Evolutionary conservation across 2,113 vertebrate genomes (phyloP), one percentile per base, ranked within the genome.

Genomic region (Gnathonemus echidnorhynchus): DNA sequence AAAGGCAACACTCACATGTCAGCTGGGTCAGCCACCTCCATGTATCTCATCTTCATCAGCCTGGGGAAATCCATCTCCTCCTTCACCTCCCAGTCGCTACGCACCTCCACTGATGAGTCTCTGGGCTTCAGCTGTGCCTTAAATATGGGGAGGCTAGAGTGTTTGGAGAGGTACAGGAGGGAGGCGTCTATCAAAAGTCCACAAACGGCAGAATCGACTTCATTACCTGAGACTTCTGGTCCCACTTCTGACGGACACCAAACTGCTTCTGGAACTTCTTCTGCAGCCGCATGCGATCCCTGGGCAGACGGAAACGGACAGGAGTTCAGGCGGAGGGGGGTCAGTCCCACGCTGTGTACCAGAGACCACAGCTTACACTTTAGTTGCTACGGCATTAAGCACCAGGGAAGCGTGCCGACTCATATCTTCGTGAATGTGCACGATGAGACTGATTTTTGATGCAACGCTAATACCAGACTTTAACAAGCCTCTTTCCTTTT

Each of bases 231-330:
- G 98, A 99, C 90, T 99, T 99, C 90, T 99, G 98, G 95, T 99
- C 98, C 98, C 98, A 99, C 89, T 99, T 99, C 93, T 99, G 98
- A 90, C 98, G 97, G 45, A 99, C 98, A n/a, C 98, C 98, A 94
- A 99, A 99, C 93, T 99, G 98, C 94, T 99, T 99, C 93, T 99
- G 98, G 92, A 99, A 99, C 94, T 99, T 99, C 94, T 99, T 99
- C 92, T 99, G 98, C 83, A 99, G 95, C 0, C 98, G 97, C 94
- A 99, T 96, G 15, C 98, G 97, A 93, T 99, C 98, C 92, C 98
- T 99, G 91, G 58, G 94, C 11, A 35, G 77, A 10, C 3, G 94
- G 52, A 24, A 62, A 24, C 87, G 15, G 39, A 86, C 2, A 21
- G 48, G 49, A 80, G 62, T 19, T 1, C 6, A 45, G 52, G 21